Base-by-base conservation (phyloP, 2,888 invertebrate species). In the Thereva unica region DNA sequence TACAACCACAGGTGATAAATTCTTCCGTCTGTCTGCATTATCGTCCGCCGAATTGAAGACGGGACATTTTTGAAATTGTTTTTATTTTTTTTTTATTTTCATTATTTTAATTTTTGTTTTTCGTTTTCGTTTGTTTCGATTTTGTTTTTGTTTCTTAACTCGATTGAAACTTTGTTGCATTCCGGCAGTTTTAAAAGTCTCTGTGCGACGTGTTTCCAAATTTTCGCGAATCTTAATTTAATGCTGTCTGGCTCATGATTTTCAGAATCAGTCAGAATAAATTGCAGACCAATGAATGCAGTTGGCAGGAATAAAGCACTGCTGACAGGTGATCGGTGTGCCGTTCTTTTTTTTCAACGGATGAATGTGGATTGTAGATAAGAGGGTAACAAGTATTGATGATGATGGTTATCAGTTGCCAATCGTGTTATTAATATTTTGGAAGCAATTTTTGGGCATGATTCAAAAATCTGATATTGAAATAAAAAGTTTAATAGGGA, bases 1-100 rank as follows among this genome's bases (percentile, higher is more conserved):
- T 54, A 47, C 54, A 55, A 64, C 47, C 45, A 45, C 63, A 63
- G 63, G 63, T 67, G 55, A 55, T 63, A 55, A 63, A 61, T 67
- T 63, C 54, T 67, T 67, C 34, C 54, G 40, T 53, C 44, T 23
- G 61, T 67, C 45, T 59, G 57, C 37, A 50, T 61, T 61, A 61
- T 61, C 61, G 61, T 61, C 61, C 50, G 61, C 61, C 61, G 61
- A 61, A 61, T 50, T 61, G 49, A 23, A 23, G 23, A 23, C 23
- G 23, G 23, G n/a, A 40, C 61, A 41, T 49, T 61, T 66, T 44
- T 37, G 41, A 66, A 8, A 47, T 61, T 66, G 54, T 54, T 23
- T 57, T 34, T 42, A 35, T 42, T 63, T 34, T 40, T 49, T 66
- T 45, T 45, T 49, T 41, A 49, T 50, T 65, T 57, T 61, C 49